Conservation (phyloP, 2,113 vertebrate genomes). For the Eudyptes chrysolophus region DNA sequence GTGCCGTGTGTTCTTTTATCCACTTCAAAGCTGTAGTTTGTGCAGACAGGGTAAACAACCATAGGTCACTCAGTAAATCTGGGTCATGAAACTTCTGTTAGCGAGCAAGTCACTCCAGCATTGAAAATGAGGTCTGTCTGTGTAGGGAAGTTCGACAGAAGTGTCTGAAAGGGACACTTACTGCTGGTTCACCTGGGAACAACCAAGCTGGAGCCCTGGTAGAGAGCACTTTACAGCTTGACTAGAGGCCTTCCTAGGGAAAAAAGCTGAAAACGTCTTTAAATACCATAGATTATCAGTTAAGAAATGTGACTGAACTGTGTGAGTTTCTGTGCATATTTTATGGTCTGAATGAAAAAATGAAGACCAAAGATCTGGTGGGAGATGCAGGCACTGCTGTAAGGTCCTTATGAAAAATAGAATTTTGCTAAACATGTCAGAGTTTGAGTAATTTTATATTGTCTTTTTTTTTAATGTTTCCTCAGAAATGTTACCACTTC, state of each 20-base stretch:
- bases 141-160: neutral
- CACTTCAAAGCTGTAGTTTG: neutral
- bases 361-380: neutral
- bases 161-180: neutral
- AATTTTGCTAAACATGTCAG: neutral
- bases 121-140: neutral
- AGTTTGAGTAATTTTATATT: neutral
- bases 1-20: neutral
- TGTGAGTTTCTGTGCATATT: neutral
- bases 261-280: neutral
- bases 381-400: neutral
- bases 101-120: neutral
- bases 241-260: neutral
- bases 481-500: slow-evolving; percentile 98
- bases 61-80: neutral
- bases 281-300: neutral
- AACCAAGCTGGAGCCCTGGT: neutral
- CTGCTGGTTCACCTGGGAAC: neutral
- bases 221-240: neutral
- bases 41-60: neutral
- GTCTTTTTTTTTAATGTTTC: neutral
- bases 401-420: neutral
- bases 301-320: neutral
- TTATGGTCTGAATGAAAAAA: neutral
- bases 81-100: neutral